Percentiles rank a stretch among this genome's conserved stretches.
Evolutionary conservation across 2,888 invertebrate species (phyloP).

Genomic region (Tholera decimalis): DNA sequence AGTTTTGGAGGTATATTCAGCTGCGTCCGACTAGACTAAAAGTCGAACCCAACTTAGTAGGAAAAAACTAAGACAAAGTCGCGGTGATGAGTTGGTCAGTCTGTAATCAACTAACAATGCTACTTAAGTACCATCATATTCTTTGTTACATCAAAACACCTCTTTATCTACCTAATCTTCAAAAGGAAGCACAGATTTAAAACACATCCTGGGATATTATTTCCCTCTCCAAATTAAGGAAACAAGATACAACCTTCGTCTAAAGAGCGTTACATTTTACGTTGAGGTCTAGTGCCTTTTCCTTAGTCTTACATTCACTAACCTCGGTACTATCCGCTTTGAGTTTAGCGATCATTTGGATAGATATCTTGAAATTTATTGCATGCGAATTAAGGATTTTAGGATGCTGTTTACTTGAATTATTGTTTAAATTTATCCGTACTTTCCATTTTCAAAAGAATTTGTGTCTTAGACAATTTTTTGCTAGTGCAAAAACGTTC

Average conservation of each 20-base stretch:
- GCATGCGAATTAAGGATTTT: slow-evolving; percentile 16
- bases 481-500: too few relatives aligned
- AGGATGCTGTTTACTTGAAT: background rate
- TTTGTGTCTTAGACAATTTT: too few relatives aligned
- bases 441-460: too few relatives aligned
- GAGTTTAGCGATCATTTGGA: slow-evolving; percentile 18
- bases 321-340: slow-evolving; percentile 60
- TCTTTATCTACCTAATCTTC: slow-evolving; percentile 12
- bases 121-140: too few relatives aligned
- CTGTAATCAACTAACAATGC: too few relatives aligned
- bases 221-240: slow-evolving; percentile 17
- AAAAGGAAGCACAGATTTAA: slow-evolving; percentile 12
- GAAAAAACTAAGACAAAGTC: too few relatives aligned
- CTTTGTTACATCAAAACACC: too few relatives aligned
- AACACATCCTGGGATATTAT: slow-evolving; percentile 14
- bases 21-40: too few relatives aligned
- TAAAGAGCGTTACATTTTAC: slow-evolving; percentile 53
- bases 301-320: slow-evolving; percentile 59
- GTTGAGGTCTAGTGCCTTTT: slow-evolving; percentile 57
- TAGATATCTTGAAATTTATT: slow-evolving; percentile 13
- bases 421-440: background rate
- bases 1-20: too few relatives aligned
- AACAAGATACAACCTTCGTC: slow-evolving; percentile 43
- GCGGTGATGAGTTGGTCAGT: too few relatives aligned
- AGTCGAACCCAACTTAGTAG: too few relatives aligned